Percentiles rank a stretch among this genome's conserved stretches.
phyloP scores from a whole-genome alignment of 2,888 invertebrate species.

The Keiferia lycopersicella region DNA sequence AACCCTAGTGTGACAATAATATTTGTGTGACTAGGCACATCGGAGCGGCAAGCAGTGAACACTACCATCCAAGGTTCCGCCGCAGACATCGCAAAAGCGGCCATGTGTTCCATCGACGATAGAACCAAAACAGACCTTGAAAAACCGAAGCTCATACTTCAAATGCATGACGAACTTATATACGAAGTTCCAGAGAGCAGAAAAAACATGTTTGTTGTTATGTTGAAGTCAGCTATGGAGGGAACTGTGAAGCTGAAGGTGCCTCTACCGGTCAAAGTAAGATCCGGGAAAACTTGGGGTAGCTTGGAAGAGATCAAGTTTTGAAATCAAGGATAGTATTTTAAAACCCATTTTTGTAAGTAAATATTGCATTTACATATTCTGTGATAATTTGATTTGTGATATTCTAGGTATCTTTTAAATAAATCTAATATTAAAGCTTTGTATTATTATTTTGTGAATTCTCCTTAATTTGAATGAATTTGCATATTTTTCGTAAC shows the following conservation, averaged over 20 bases:
- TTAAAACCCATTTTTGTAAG: not conserved
- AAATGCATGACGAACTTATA: constrained; percentile 97
- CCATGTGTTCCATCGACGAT: constrained; percentile 90
- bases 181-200: constrained; percentile 89
- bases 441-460: not conserved
- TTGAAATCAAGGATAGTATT: not conserved
- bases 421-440: not conserved
- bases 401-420: not conserved
- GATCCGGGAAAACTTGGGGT: constrained; percentile 92
- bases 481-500: not conserved
- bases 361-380: not conserved
- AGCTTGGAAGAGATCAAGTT: constrained; percentile 38
- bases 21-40: constrained; percentile 81
- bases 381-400: constrained; percentile 3
- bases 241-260: constrained; percentile 86
- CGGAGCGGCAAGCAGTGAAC: constrained; percentile 98
- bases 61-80: constrained; percentile 98
- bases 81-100: constrained; percentile 96
- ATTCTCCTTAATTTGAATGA: not conserved
- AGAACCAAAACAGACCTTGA: constrained; percentile 53
- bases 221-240: constrained; percentile 91
- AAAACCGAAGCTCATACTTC: constrained; percentile 88
- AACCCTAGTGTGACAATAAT: not conserved
- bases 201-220: constrained; percentile 78
- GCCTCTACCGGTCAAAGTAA: constrained; percentile 93